phyloP scores from a whole-genome alignment of 2,113 vertebrate species.

The Lates calcarifer region DNA sequence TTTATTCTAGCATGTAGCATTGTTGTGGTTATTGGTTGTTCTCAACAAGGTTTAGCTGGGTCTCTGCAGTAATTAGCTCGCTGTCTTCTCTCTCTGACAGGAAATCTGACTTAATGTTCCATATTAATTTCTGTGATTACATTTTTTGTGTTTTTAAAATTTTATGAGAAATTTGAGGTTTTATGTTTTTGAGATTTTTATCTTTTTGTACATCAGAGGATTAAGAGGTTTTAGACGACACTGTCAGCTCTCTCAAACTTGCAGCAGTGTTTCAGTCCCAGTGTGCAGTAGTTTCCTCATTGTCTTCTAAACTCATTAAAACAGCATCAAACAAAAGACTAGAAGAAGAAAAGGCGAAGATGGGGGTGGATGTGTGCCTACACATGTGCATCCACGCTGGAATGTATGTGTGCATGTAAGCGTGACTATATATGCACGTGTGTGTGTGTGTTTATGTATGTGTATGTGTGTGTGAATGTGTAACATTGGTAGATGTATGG shows the following conservation, averaged over 20 bases:
- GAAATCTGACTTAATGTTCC: too few relatives aligned
- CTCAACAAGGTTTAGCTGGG: background rate
- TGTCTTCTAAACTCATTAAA: slow-evolving; percentile 6
- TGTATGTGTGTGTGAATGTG: slow-evolving; percentile 1
- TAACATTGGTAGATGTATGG: background rate
- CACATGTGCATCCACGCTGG: background rate
- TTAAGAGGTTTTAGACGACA: background rate
- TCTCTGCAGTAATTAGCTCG: too few relatives aligned
- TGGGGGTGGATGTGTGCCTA: background rate
- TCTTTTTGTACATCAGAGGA: background rate
- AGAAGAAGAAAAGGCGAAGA: background rate
- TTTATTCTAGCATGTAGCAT: too few relatives aligned
- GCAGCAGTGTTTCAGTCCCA: too few relatives aligned
- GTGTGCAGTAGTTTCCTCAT: background rate
- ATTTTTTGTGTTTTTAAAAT: background rate
- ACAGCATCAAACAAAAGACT: background rate
- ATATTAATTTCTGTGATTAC: too few relatives aligned
- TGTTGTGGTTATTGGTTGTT: too few relatives aligned
- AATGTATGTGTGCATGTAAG: slow-evolving; percentile 6
- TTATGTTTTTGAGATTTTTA: background rate
- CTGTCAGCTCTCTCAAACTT: too few relatives aligned
- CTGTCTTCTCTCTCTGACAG: too few relatives aligned
- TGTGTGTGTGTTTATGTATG: background rate
- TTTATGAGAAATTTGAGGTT: background rate
- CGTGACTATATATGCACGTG: background rate